Percentiles rank a stretch among this genome's conserved stretches.
phyloP scores from a whole-genome alignment of 1,140 invertebrate genomes.

The Pachypeltis micranthus region DNA sequence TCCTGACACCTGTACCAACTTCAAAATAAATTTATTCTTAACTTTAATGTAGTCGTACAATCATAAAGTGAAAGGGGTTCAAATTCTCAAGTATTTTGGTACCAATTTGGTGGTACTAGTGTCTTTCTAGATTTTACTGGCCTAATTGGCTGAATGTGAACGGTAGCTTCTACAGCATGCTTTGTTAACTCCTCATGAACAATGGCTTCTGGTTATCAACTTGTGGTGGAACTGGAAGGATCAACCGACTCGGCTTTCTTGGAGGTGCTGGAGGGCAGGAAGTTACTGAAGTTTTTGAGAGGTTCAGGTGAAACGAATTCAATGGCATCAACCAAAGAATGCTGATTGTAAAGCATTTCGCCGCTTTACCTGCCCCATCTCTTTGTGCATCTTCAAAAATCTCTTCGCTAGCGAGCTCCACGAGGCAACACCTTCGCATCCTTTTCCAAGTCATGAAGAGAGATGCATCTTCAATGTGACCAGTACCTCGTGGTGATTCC shows the following conservation, averaged over 20 bases:
- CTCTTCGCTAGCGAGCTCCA: not conserved
- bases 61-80: no score
- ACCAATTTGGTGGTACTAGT: no score
- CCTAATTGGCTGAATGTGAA: not conserved
- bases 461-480: not conserved
- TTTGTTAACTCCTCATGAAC: not conserved
- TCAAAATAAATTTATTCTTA: no score
- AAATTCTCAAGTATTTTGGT: no score
- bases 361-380: not conserved
- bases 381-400: not conserved
- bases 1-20: no score
- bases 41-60: no score
- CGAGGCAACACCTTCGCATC: not conserved
- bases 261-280: not conserved
- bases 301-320: not conserved
- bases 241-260: not conserved
- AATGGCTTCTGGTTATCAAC: not conserved
- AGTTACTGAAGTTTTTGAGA: not conserved
- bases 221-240: not conserved
- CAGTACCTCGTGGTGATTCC: not conserved
- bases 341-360: not conserved
- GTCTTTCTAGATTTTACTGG: not conserved
- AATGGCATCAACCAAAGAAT: not conserved
- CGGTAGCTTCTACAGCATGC: not conserved
- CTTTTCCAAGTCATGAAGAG: not conserved